phyloP scores from a whole-genome alignment of 2,797 vertebrate genomes.

The Poecilia wingei region DNA sequence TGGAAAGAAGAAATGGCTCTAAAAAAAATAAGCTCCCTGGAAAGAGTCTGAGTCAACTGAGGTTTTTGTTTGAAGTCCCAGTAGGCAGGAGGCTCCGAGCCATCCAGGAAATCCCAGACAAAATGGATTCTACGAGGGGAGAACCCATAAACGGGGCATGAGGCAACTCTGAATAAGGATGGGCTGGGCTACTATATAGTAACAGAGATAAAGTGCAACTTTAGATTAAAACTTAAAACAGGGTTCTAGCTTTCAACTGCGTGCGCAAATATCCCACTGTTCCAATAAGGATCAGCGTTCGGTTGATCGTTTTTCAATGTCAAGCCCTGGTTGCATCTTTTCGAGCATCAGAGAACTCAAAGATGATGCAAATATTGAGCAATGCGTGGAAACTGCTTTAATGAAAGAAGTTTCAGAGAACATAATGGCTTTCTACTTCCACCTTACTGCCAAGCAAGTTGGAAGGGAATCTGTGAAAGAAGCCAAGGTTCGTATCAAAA shows the following conservation, averaged over 20 bases:
- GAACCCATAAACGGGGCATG: slow-evolving; percentile 18
- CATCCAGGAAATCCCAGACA: slow-evolving; percentile 52
- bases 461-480: slow-evolving; percentile 3
- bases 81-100: slow-evolving; percentile 26
- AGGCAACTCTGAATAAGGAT: slow-evolving; percentile 14
- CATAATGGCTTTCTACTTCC: slow-evolving; percentile 2
- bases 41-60: slow-evolving; percentile 39
- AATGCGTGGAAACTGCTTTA: slow-evolving; percentile 3
- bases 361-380: slow-evolving; percentile 11
- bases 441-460: not conserved
- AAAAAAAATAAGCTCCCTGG: slow-evolving; percentile 14
- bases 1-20: slow-evolving; percentile 7
- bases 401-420: not conserved
- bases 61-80: slow-evolving; percentile 34
- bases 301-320: slow-evolving; percentile 6
- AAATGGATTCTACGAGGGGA: slow-evolving; percentile 35
- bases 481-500: not conserved
- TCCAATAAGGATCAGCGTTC: not conserved
- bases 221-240: not conserved
- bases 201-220: slow-evolving; percentile 6
- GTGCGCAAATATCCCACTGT: not conserved
- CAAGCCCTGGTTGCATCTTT: not conserved
- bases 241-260: not conserved
- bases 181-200: not conserved
- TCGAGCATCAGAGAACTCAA: not conserved